phyloP scores from a whole-genome alignment of 2,888 invertebrate species.

The Cataglyphis cursor region DNA sequence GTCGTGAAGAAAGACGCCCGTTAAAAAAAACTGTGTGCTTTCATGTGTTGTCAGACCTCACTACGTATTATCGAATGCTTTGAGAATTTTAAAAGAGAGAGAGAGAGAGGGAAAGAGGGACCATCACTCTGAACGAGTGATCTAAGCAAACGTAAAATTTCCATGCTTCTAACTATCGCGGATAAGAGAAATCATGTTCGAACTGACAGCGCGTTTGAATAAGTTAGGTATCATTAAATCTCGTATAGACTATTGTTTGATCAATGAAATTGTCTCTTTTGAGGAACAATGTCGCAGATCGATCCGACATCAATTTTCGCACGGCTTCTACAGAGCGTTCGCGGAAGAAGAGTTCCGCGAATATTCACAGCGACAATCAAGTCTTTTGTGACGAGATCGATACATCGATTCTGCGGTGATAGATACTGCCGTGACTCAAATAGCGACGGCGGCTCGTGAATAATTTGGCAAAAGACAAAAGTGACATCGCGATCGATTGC shows the following conservation, averaged over 20 bases:
- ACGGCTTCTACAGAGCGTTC: slow-evolving; percentile 9
- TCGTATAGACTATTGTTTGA: slow-evolving; percentile 18
- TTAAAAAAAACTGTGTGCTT: slow-evolving; percentile 35
- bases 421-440: slow-evolving; percentile 49
- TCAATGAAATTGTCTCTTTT: slow-evolving; percentile 13
- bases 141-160: background rate
- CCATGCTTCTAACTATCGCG: background rate
- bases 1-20: slow-evolving; percentile 36
- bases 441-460: slow-evolving; percentile 67
- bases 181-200: background rate
- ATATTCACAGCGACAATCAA: slow-evolving; percentile 35
- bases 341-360: slow-evolving; percentile 25
- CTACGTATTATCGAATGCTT: background rate
- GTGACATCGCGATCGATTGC: slow-evolving; percentile 78
- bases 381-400: slow-evolving; percentile 61
- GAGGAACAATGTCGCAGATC: slow-evolving; percentile 5
- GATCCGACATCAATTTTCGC: slow-evolving; percentile 48
- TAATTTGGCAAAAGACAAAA: slow-evolving; percentile 78
- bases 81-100: background rate
- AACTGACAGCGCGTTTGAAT: slow-evolving; percentile 25
- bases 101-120: background rate
- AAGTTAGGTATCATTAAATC: slow-evolving; percentile 27
- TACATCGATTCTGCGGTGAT: slow-evolving; percentile 65
- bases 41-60: background rate
- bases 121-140: no score